phyloP scores from a whole-genome alignment of 2,888 invertebrate genomes.

The Scaptomyza flava region DNA sequence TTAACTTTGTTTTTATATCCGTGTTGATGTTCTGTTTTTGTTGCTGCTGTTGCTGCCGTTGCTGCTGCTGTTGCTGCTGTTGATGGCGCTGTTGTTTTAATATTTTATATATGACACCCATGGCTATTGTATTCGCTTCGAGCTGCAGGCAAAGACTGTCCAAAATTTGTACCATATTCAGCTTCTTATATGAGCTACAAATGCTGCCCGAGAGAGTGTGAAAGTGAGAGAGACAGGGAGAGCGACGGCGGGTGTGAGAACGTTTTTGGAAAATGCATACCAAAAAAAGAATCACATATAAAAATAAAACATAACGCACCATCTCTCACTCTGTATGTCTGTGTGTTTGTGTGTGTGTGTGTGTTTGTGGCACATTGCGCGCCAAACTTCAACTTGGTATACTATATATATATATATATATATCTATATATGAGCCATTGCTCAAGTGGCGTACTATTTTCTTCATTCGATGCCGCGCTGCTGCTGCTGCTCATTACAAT shows the following conservation, averaged over 20 bases:
- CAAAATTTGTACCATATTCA: slow-evolving; percentile 45
- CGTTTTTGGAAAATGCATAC: slow-evolving; percentile 53
- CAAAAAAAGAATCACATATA: slow-evolving; percentile 62
- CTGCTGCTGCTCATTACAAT: slow-evolving; percentile 62
- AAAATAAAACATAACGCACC: slow-evolving; percentile 72
- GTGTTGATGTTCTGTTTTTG: slow-evolving; percentile 30
- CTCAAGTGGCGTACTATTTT: slow-evolving; percentile 72
- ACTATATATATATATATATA: slow-evolving; percentile 5
- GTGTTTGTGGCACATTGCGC: slow-evolving; percentile 51
- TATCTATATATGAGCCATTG: slow-evolving; percentile 48
- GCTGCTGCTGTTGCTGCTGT: slow-evolving; percentile 37
- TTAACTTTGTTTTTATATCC: slow-evolving; percentile 56
- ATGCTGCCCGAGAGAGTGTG: slow-evolving; percentile 23
- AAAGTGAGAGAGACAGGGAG: neutral
- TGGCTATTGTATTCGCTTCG: slow-evolving; percentile 57
- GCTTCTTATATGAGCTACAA: slow-evolving; percentile 51
- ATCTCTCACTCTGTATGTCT: slow-evolving; percentile 16
- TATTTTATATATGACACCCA: slow-evolving; percentile 82
- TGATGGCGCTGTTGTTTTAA: slow-evolving; percentile 71
- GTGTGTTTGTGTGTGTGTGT: slow-evolving; percentile 8
- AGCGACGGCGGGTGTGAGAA: slow-evolving; percentile 28
- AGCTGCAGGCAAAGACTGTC: slow-evolving; percentile 65
- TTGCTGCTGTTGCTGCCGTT: slow-evolving; percentile 15
- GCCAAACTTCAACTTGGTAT: slow-evolving; percentile 55
- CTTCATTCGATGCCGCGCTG: slow-evolving; percentile 14